These are phyloP conservation scores for Isurus oxyrinchus DNA, from an alignment of 2,113 vertebrate species.

Conservation along the genomic window DNA sequence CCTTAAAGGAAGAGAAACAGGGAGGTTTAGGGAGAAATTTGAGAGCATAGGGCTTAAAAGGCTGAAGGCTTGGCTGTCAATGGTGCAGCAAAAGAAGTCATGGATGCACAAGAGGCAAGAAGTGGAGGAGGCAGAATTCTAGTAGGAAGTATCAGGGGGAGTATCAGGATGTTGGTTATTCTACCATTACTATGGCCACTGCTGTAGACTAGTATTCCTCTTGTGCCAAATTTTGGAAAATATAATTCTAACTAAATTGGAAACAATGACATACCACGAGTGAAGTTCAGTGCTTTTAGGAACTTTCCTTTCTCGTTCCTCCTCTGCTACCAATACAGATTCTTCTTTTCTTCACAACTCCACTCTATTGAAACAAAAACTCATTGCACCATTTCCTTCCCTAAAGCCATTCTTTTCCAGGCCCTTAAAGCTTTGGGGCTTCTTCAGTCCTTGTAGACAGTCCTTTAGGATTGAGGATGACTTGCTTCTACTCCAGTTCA, in stretches of 20 bases:
- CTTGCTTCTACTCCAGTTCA: too few relatives aligned
- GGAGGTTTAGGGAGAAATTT: background rate
- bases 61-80: background rate
- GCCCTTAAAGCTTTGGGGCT: background rate
- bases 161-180: background rate
- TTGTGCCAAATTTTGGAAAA: background rate
- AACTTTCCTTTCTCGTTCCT: background rate
- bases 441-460: too few relatives aligned
- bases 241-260: background rate
- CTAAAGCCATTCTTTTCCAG: background rate
- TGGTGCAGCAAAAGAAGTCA: background rate
- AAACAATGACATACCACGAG: background rate
- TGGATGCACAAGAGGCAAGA: background rate
- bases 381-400: background rate
- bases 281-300: background rate
- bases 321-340: background rate
- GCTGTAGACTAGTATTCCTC: background rate
- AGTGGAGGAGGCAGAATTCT: background rate
- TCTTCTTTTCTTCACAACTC: background rate
- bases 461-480: too few relatives aligned
- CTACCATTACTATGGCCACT: too few relatives aligned
- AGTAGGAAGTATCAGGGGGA: background rate
- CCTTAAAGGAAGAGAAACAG: background rate
- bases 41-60: background rate
- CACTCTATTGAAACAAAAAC: background rate